Evolutionary conservation across 35 echinoderm and acorn worm species (phyloP).

Genomic region (Ptychodera flava): DNA sequence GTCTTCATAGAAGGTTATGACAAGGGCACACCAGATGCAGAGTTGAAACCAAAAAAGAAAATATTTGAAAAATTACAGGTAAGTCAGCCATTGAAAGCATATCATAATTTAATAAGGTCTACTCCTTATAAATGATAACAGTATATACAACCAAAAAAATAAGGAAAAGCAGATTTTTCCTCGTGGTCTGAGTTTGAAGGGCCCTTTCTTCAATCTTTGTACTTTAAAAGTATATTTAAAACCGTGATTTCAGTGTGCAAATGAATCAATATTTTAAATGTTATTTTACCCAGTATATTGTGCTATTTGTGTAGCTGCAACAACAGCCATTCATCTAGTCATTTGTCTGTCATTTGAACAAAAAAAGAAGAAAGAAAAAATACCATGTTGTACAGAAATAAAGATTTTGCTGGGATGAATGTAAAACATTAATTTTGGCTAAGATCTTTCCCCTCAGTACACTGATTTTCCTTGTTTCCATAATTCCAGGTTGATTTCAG

Average conservation of each 20-base stretch:
- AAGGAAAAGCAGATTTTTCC: neutral
- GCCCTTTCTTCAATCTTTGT: neutral
- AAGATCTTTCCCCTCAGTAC: too few species aligned
- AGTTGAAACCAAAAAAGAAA: constrained; percentile 97
- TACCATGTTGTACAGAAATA: too few species aligned
- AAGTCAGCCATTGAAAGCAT: neutral
- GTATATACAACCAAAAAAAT: neutral
- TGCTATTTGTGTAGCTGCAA: too few species aligned
- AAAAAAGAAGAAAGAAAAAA: too few species aligned
- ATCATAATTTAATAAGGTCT: neutral
- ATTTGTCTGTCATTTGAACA: too few species aligned
- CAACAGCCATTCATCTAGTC: too few species aligned
- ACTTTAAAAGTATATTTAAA: neutral
- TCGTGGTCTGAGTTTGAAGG: neutral
- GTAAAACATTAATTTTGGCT: too few species aligned
- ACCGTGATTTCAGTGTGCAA: neutral
- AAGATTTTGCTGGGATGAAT: too few species aligned
- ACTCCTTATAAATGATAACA: neutral
- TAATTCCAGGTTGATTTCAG: constrained; percentile 77
- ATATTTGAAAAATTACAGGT: constrained; percentile 98
- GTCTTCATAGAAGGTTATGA: constrained; percentile 85
- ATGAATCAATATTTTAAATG: neutral
- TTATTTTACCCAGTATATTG: too few species aligned
- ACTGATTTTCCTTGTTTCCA: too few species aligned
- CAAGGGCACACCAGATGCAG: constrained; percentile 54